Conservation (phyloP, 1,140 invertebrate genomes). For the Drosophila novamexicana region DNA sequence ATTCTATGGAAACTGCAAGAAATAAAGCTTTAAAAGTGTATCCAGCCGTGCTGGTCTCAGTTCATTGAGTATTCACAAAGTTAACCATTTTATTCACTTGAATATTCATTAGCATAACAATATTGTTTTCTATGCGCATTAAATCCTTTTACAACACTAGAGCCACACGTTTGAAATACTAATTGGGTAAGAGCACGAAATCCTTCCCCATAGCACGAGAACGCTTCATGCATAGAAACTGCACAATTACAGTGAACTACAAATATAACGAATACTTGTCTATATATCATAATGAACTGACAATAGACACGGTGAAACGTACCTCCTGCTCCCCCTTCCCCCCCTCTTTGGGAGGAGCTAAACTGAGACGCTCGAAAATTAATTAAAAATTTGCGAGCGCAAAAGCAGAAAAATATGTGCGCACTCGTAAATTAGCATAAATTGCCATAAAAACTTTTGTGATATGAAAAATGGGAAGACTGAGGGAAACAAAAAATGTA, state of each 20-base stretch:
- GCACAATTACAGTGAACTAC: constrained; percentile 7
- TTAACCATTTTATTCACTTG: not conserved
- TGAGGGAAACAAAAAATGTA: not conserved
- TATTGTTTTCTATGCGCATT: constrained; percentile 39
- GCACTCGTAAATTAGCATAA: constrained; percentile 71
- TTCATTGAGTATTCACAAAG: constrained; percentile 5
- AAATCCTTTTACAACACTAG: constrained; percentile 35
- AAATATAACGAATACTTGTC: constrained; percentile 15
- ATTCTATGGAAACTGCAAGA: too few species aligned
- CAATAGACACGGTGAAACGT: constrained; percentile 13
- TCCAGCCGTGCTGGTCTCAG: not conserved
- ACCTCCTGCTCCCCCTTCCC: not conserved
- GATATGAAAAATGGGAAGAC: constrained; percentile 4
- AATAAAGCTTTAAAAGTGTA: too few species aligned
- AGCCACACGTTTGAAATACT: constrained; percentile 29
- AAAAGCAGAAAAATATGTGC: constrained; percentile 31
- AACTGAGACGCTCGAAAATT: constrained; percentile 32
- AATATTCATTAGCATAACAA: constrained; percentile 6
- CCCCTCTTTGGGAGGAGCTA: constrained; percentile 6
- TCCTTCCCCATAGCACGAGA: constrained; percentile 28
- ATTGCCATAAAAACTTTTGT: constrained; percentile 42
- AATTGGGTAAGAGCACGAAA: constrained; percentile 40
- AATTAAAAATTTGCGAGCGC: constrained; percentile 59
- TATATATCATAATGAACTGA: constrained; percentile 32
- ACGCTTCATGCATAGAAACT: constrained; percentile 50